These are phyloP conservation scores for Sitobion miscanthi DNA, from an alignment of 1,140 invertebrate genomes.

Conservation along the genomic window DNA sequence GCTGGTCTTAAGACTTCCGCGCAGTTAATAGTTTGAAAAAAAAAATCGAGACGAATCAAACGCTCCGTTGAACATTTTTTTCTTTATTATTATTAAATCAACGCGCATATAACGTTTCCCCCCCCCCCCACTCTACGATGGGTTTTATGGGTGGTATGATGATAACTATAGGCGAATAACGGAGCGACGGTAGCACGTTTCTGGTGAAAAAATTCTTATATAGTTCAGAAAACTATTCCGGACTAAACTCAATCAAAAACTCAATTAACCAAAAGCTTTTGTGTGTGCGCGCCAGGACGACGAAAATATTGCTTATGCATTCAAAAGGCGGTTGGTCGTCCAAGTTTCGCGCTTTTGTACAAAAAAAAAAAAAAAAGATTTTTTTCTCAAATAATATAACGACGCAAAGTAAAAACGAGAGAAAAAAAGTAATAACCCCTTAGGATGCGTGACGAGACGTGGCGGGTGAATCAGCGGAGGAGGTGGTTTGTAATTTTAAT, in stretches of 20 bases:
- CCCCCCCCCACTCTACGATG: neutral
- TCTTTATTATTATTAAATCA: slow-evolving; percentile 10
- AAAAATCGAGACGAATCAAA: neutral
- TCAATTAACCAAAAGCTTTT: slow-evolving; percentile 6
- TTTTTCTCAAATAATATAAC: slow-evolving; percentile 36
- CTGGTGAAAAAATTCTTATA: neutral
- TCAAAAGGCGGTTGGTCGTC: neutral
- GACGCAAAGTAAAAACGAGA: neutral
- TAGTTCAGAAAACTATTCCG: neutral
- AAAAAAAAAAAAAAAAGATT: neutral
- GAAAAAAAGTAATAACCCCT: slow-evolving; percentile 28
- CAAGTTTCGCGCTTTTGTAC: neutral
- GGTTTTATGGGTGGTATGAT: neutral
- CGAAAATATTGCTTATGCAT: slow-evolving; percentile 35
- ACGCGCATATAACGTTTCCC: neutral
- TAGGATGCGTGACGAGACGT: too few relatives aligned
- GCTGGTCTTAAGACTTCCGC: neutral
- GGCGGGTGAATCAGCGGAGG: neutral
- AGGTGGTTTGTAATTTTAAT: slow-evolving; percentile 29
- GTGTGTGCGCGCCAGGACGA: neutral
- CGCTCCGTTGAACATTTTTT: slow-evolving; percentile 9
- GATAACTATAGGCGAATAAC: neutral
- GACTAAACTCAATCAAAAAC: slow-evolving; percentile 24
- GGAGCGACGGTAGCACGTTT: neutral
- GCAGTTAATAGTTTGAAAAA: slow-evolving; percentile 6